A percentile compares a stretch with the other conserved stretches of the same genome.
phyloP scores from a whole-genome alignment of 2,888 invertebrate genomes.

The Acholoe squamosa region DNA sequence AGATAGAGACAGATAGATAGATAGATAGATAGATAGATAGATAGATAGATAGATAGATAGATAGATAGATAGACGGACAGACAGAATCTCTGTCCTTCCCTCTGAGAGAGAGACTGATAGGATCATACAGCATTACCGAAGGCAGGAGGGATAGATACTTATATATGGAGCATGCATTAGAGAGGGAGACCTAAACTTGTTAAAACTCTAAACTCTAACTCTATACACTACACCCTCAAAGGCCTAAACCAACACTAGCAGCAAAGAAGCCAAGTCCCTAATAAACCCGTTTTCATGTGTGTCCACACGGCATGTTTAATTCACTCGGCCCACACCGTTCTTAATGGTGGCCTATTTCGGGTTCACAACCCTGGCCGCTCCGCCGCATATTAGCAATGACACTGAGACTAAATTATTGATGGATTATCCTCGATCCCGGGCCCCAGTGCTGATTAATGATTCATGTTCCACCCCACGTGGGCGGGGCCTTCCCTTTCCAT shows the following conservation, averaged over 20 bases:
- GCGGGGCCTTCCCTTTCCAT: slow-evolving; percentile 32
- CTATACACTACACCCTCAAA: too few relatives aligned
- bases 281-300: slow-evolving; percentile 14
- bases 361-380: slow-evolving; percentile 42
- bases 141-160: too few relatives aligned
- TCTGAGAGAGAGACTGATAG: too few relatives aligned
- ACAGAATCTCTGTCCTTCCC: too few relatives aligned
- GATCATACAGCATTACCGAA: too few relatives aligned
- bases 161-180: too few relatives aligned
- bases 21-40: too few relatives aligned
- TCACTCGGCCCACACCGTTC: neutral
- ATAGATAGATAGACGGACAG: too few relatives aligned
- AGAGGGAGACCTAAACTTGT: too few relatives aligned
- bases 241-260: neutral
- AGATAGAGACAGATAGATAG: too few relatives aligned
- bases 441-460: slow-evolving; percentile 39
- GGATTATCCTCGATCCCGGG: slow-evolving; percentile 46
- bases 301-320: slow-evolving; percentile 32
- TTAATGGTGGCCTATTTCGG: slow-evolving; percentile 33
- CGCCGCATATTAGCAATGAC: slow-evolving; percentile 35
- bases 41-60: too few relatives aligned
- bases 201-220: too few relatives aligned
- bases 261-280: slow-evolving; percentile 19
- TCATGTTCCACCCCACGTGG: slow-evolving; percentile 49
- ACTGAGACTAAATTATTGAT: slow-evolving; percentile 58